Conservation (phyloP, 2,797 vertebrate genomes). For the Pangasius macronema region DNA sequence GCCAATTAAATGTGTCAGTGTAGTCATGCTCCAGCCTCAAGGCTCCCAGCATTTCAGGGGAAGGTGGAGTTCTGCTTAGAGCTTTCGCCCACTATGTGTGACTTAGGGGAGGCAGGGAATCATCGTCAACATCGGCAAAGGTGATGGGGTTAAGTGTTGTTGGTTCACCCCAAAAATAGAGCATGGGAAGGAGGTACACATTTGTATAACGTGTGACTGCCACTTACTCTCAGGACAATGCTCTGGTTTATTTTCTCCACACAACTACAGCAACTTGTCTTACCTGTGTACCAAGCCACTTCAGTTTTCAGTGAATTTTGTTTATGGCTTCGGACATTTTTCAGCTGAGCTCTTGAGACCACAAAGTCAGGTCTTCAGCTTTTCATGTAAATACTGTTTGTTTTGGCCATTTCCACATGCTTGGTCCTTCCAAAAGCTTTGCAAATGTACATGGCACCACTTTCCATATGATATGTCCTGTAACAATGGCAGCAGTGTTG, state of each 20-base stretch:
- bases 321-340: slow-evolving; percentile 31
- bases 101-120: slow-evolving; percentile 47
- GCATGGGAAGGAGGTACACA: slow-evolving; percentile 17
- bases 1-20: slow-evolving; percentile 47
- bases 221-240: slow-evolving; percentile 45
- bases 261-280: slow-evolving; percentile 37
- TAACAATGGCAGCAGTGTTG: slow-evolving; percentile 48
- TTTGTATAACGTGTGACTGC: slow-evolving; percentile 45
- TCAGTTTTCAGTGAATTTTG: slow-evolving; percentile 20
- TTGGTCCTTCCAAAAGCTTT: slow-evolving; percentile 32
- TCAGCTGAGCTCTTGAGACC: slow-evolving; percentile 31
- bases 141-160: slow-evolving; percentile 59
- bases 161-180: slow-evolving; percentile 57
- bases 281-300: slow-evolving; percentile 29
- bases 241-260: slow-evolving; percentile 20
- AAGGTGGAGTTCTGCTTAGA: slow-evolving; percentile 43
- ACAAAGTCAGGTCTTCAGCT: slow-evolving; percentile 38
- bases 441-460: slow-evolving; percentile 26
- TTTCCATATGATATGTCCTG: slow-evolving; percentile 40
- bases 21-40: slow-evolving; percentile 37
- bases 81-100: slow-evolving; percentile 49
- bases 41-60: slow-evolving; percentile 33
- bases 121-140: slow-evolving; percentile 52
- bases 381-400: slow-evolving; percentile 40
- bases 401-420: slow-evolving; percentile 40